A percentile compares a stretch with the other conserved stretches of the same genome.
Evolutionary conservation across 1,140 invertebrate genomes (phyloP).

Genomic region (Copidosoma floridanum): DNA sequence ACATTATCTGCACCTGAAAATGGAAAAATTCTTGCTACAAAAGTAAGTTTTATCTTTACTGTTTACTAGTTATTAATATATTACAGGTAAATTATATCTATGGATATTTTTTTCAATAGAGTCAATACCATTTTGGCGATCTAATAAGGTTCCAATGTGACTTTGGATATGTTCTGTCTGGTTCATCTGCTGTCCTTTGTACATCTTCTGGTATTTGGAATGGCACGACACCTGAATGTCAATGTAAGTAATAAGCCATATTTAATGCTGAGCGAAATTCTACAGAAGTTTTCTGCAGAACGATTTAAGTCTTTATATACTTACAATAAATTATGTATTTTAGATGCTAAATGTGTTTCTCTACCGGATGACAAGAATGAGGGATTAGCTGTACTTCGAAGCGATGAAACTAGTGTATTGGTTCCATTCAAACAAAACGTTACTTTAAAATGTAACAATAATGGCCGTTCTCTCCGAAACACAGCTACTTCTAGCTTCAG

Average conservation of each 20-base stretch:
- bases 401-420: conserved; percentile 75
- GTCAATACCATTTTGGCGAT: conserved; percentile 85
- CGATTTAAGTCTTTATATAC: too few species aligned
- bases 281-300: too few species aligned
- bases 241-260: conserved; percentile 69
- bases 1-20: conserved; percentile 79
- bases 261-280: too few species aligned
- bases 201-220: conserved; percentile 91
- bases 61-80: neutral
- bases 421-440: conserved; percentile 89
- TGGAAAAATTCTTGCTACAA: conserved; percentile 82
- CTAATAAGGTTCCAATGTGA: conserved; percentile 90
- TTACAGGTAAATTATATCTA: too few species aligned
- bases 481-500: conserved; percentile 81
- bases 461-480: conserved; percentile 74
- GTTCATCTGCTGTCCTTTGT: conserved; percentile 80
- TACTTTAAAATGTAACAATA: conserved; percentile 75
- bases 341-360: conserved; percentile 86
- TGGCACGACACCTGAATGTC: conserved; percentile 86
- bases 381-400: conserved; percentile 73
- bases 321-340: too few species aligned
- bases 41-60: conserved; percentile 45
- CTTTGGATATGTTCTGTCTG: conserved; percentile 91
- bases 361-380: conserved; percentile 86
- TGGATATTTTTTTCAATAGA: neutral